phyloP scores from a whole-genome alignment of 2,113 vertebrate genomes.

The Zosterops hypoxanthus region DNA sequence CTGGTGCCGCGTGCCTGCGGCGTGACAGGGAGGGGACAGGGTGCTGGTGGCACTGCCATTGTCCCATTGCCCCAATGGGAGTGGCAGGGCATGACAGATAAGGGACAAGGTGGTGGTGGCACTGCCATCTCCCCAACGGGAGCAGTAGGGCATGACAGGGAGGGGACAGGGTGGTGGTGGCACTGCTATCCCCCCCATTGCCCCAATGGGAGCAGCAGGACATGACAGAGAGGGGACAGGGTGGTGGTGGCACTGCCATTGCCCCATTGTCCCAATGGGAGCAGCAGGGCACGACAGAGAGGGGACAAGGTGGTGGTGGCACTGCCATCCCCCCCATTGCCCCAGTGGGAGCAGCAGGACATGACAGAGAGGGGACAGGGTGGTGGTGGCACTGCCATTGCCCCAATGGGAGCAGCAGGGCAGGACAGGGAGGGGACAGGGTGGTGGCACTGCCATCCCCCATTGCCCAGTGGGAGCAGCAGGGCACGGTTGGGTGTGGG shows the following conservation, averaged over 20 bases:
- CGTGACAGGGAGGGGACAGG: constrained; percentile 71
- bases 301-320: constrained; percentile 77
- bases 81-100: constrained; percentile 72
- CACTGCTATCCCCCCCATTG: too few species aligned
- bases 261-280: constrained; percentile 78
- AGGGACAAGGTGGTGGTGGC: constrained; percentile 33
- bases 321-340: constrained; percentile 80
- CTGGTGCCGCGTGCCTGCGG: constrained; percentile 72
- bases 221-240: constrained; percentile 70
- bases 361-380: background rate
- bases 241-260: constrained; percentile 77
- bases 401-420: constrained; percentile 76
- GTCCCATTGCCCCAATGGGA: constrained; percentile 78
- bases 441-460: too few species aligned
- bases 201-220: too few species aligned
- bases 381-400: constrained; percentile 77
- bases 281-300: constrained; percentile 74
- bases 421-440: too few species aligned
- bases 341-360: constrained; percentile 79
- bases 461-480: constrained; percentile 43
- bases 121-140: constrained; percentile 82
- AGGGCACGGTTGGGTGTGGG: constrained; percentile 79
- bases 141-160: constrained; percentile 68
- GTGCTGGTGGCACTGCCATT: constrained; percentile 77
- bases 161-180: too few species aligned